Percentiles rank a stretch among this genome's conserved stretches.
phyloP scores from a whole-genome alignment of 1,140 invertebrate species.

The Halictus rubicundus region DNA sequence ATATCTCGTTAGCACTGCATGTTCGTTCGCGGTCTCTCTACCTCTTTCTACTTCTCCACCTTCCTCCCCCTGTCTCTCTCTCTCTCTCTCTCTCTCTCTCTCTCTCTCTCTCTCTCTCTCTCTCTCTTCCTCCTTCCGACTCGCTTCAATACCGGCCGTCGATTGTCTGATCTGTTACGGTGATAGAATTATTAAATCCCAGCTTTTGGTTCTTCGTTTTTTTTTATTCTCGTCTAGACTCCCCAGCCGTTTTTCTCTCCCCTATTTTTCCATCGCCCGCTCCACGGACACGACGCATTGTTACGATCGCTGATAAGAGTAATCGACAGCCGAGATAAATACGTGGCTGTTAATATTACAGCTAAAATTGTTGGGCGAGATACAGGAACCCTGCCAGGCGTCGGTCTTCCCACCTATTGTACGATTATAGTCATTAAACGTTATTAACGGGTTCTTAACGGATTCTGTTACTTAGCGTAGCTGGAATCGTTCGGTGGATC shows the following conservation, averaged over 20 bases:
- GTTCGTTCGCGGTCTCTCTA: conserved; percentile 22
- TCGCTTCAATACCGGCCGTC: conserved; percentile 10
- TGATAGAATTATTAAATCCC: conserved; percentile 60
- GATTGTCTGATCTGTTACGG: conserved; percentile 36
- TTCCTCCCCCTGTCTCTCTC: neutral
- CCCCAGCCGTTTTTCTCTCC: neutral
- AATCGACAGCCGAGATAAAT: conserved; percentile 16
- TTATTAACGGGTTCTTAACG: no score
- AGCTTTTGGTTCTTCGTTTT: neutral
- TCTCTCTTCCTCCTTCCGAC: neutral
- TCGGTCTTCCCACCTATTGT: no score
- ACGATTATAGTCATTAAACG: no score
- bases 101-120: no score
- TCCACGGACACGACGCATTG: neutral
- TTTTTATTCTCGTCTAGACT: conserved; percentile 30
- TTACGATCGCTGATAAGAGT: conserved; percentile 20
- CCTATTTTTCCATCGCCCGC: neutral
- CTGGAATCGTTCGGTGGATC: no score
- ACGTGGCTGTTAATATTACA: neutral
- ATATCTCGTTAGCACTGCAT: conserved; percentile 60
- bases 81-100: no score
- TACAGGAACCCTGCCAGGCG: no score
- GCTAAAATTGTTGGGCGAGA: no score
- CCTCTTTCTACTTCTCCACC: neutral
- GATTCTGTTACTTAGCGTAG: no score